phyloP scores from a whole-genome alignment of 2,888 invertebrate species.

The Tineola bisselliella region DNA sequence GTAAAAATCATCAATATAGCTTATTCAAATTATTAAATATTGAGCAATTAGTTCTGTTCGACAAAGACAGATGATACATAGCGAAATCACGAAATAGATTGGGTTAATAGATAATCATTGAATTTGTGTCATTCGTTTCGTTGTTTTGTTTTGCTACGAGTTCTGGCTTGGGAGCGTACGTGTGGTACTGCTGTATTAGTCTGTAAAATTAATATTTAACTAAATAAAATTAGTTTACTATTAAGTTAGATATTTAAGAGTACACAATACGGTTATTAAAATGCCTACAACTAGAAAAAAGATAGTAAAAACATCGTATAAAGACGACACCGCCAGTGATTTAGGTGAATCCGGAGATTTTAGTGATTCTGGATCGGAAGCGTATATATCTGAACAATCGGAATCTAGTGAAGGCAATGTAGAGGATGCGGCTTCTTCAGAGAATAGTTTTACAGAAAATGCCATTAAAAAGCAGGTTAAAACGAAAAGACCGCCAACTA shows the following conservation, averaged over 20 bases:
- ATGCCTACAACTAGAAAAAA: slow-evolving; percentile 56
- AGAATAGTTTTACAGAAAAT: slow-evolving; percentile 34
- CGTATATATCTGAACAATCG: slow-evolving; percentile 43
- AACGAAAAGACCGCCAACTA: slow-evolving; percentile 21
- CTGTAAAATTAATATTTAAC: neutral
- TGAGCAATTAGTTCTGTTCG: no score
- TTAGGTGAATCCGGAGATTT: slow-evolving; percentile 42
- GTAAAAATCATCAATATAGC: no score
- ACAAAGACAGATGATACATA: no score
- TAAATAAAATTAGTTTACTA: neutral
- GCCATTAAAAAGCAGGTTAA: slow-evolving; percentile 21
- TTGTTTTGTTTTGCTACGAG: no score
- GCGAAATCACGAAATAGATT: no score
- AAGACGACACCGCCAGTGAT: slow-evolving; percentile 49
- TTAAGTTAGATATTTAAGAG: neutral
- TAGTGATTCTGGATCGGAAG: slow-evolving; percentile 63
- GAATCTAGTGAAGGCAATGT: slow-evolving; percentile 35
- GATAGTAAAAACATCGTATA: slow-evolving; percentile 49
- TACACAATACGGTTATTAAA: no score
- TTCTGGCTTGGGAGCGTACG: no score
- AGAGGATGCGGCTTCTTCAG: slow-evolving; percentile 32
- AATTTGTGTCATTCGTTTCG: no score
- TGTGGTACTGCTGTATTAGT: no score
- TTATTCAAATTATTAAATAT: no score
- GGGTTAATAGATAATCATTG: no score